phyloP scores from a whole-genome alignment of 2,113 vertebrate species.

The Podiceps cristatus region DNA sequence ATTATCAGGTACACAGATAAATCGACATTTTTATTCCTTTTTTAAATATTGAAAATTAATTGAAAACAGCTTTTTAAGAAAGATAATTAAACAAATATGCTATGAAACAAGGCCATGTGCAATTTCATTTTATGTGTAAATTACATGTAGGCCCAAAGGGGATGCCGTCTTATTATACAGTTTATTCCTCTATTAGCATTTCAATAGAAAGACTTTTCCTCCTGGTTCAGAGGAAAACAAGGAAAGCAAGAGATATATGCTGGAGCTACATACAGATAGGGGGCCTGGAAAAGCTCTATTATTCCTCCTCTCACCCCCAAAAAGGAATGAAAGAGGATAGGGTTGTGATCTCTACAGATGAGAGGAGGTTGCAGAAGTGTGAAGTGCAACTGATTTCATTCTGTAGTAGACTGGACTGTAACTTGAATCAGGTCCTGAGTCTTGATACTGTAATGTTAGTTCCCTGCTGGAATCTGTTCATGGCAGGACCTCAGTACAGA shows the following conservation, averaged over 20 bases:
- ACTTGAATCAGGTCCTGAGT: constrained; percentile 51
- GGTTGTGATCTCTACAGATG: constrained; percentile 33
- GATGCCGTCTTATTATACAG: constrained; percentile 73
- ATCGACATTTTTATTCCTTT: constrained; percentile 74
- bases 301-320: not conserved
- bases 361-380: constrained; percentile 40
- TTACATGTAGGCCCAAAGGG: constrained; percentile 79
- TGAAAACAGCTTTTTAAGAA: constrained; percentile 77
- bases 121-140: constrained; percentile 85
- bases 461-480: constrained; percentile 56
- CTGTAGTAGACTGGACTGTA: constrained; percentile 41
- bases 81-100: constrained; percentile 83
- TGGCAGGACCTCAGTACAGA: constrained; percentile 33
- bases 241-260: constrained; percentile 14
- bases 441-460: constrained; percentile 46
- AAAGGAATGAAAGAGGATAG: constrained; percentile 35
- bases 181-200: constrained; percentile 76
- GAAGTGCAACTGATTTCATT: constrained; percentile 42
- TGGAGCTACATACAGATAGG: not conserved
- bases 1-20: constrained; percentile 79
- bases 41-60: constrained; percentile 85
- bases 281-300: not conserved
- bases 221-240: constrained; percentile 58
- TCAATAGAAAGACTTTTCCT: constrained; percentile 71
- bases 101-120: constrained; percentile 75